Evolutionary conservation across 2,888 invertebrate species (phyloP).

Genomic region (Notodonta ziczac): DNA sequence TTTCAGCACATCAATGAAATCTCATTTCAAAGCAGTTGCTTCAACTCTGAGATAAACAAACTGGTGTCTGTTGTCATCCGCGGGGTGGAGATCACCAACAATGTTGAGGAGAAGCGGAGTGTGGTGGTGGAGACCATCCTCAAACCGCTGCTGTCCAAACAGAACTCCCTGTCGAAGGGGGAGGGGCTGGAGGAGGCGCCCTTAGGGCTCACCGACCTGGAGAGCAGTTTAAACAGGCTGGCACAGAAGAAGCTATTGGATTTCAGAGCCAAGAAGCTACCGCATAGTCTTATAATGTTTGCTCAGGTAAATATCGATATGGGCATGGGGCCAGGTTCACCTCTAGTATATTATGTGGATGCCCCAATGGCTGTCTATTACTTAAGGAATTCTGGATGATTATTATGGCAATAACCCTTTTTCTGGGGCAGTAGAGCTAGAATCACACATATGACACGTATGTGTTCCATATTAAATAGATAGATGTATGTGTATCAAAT

Average conservation of each 20-base stretch:
- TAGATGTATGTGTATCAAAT: too few relatives aligned
- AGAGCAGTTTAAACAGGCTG: conserved; percentile 45
- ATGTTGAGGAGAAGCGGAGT: conserved; percentile 83
- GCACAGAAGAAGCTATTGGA: conserved; percentile 78
- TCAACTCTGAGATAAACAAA: conserved; percentile 95
- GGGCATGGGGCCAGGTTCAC: too few relatives aligned
- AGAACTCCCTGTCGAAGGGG: conserved; percentile 62
- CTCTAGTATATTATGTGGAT: too few relatives aligned
- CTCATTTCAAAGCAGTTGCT: conserved; percentile 93
- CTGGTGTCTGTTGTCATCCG: conserved; percentile 92
- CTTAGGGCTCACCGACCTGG: conserved; percentile 36
- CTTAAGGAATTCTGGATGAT: too few relatives aligned
- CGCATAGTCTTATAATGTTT: conserved; percentile 91
- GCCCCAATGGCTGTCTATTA: too few relatives aligned
- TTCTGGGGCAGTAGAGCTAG: too few relatives aligned
- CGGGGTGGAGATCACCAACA: conserved; percentile 92
- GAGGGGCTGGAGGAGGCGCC: conserved; percentile 43
- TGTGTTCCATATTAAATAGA: too few relatives aligned
- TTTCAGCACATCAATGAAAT: conserved; percentile 93
- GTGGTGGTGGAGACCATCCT: conserved; percentile 75
- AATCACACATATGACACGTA: too few relatives aligned
- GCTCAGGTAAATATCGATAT: conserved; percentile 86
- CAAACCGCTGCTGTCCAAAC: conserved; percentile 78
- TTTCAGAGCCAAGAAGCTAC: conserved; percentile 90
- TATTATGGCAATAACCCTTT: too few relatives aligned